Base-by-base conservation (phyloP, 2,888 invertebrate species). In the Trachelus tabidus region DNA sequence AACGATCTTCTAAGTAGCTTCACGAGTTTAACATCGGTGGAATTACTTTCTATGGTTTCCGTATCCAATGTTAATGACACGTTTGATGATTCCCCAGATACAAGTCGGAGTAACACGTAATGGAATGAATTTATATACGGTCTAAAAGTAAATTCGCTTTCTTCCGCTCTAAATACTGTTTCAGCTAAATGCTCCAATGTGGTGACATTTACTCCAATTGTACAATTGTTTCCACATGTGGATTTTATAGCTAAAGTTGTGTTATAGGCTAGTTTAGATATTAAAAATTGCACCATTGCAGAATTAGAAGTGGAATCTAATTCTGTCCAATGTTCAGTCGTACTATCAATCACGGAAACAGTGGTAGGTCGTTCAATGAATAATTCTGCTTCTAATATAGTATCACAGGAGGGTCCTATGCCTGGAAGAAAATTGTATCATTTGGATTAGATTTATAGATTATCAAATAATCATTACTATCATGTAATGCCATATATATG, bases 401-500 rank as follows among this genome's bases (percentile, higher is more conserved):
- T 95, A 81, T 94, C 94, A 87, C 95, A 95, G 74, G 94, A 93
- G 31, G 94, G 93, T 15, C 94, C 93, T 75, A 96, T 92, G 85
- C 96, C 96, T 96, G 92, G 0, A 93, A 93, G 80, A 80, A 9
- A 56, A 23, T 56, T 23, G 2, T 56, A 56, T 9, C 2, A 56
- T 23, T 23, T 23, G 23, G 2, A 56, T 56, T 23, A 56, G 9
- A 56, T 9, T 56, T 56, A 56, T 15, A 23, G 23, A 56, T 56
- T 56, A 23, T 2, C 15, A 23, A 56, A 23, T 56, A 56, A 34
- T 56, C 23, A 56, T 6, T 56, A 23, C 23, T 23, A 56, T 56
- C 56, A 56, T 23, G 6, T 33, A 79, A 34, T 30, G 15, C 31
- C 12, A 76, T 23, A 23, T 23, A 23, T 56, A 15, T 56, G 56